phyloP scores from a whole-genome alignment of 1,140 invertebrate genomes.

The Cyclargus thomasi region DNA sequence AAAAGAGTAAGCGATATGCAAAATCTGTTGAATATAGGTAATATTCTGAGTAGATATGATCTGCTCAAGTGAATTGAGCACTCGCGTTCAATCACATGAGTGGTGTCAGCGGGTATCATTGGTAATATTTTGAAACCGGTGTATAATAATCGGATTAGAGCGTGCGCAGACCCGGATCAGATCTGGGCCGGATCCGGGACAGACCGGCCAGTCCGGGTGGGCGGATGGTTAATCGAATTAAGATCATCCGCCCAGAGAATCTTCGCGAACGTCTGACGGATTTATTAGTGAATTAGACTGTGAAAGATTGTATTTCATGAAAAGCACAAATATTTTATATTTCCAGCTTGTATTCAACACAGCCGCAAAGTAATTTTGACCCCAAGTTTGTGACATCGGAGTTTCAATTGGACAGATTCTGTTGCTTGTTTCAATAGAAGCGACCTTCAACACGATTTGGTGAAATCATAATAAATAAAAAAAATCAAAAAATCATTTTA shows the following conservation, averaged over 20 bases:
- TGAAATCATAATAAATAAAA: no score
- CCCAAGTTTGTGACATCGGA: background rate
- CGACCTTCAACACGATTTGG: no score
- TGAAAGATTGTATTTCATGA: constrained; percentile 19
- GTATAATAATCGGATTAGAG: constrained; percentile 6
- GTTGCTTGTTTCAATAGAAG: no score
- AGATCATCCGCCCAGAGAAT: constrained; percentile 22
- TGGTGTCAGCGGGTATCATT: background rate
- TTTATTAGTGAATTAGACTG: constrained; percentile 25
- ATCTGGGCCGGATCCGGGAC: constrained; percentile 19
- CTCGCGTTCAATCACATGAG: background rate
- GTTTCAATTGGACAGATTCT: no score
- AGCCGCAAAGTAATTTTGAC: background rate
- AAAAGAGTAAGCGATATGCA: no score
- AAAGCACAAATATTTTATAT: background rate
- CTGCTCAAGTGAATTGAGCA: background rate
- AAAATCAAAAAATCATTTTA: no score
- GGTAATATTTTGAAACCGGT: constrained; percentile 2
- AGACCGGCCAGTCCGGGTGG: constrained; percentile 22
- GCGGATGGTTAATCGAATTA: constrained; percentile 24
- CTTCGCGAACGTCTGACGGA: constrained; percentile 24
- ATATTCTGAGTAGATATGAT: background rate
- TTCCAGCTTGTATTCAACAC: background rate
- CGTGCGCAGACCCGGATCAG: constrained; percentile 12
- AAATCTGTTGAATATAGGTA: no score